Conservation (phyloP, 2,797 vertebrate species). For the Pampus argenteus region DNA sequence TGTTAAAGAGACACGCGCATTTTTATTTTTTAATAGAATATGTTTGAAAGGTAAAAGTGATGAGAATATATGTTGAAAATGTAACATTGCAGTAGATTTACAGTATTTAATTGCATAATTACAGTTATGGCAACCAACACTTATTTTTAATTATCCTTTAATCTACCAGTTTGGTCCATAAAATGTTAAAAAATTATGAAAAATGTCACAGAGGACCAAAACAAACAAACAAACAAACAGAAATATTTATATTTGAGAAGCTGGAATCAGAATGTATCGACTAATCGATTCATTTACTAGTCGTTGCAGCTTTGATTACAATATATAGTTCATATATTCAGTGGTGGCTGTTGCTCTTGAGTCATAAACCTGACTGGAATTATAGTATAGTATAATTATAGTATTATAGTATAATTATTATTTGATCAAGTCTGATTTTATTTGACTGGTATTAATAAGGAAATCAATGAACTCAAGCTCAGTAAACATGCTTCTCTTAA, state of each 20-base stretch:
- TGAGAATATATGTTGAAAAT: background rate
- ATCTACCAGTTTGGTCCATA: too few relatives aligned
- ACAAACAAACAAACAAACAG: too few relatives aligned
- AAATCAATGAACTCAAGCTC: conserved; percentile 14
- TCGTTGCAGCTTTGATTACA: too few relatives aligned
- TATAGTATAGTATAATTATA: conserved; percentile 1
- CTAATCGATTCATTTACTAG: too few relatives aligned
- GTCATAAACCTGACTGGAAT: conserved; percentile 1
- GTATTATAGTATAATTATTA: background rate
- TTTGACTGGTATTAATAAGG: background rate
- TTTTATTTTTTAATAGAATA: too few relatives aligned
- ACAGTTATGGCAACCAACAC: too few relatives aligned
- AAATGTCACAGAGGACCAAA: too few relatives aligned
- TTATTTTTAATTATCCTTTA: too few relatives aligned
- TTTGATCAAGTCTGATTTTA: conserved; percentile 12
- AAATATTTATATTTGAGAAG: too few relatives aligned
- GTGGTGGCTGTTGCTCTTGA: background rate
- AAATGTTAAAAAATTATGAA: too few relatives aligned
- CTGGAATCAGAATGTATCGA: background rate
- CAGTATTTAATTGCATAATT: background rate
- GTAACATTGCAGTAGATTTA: background rate
- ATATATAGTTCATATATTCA: background rate
- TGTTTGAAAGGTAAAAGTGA: background rate
- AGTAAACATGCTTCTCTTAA: background rate
- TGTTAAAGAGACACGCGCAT: too few relatives aligned